These are phyloP conservation scores for Arothron firmamentum DNA, from an alignment of 2,113 vertebrate genomes.

Conservation along the genomic window DNA sequence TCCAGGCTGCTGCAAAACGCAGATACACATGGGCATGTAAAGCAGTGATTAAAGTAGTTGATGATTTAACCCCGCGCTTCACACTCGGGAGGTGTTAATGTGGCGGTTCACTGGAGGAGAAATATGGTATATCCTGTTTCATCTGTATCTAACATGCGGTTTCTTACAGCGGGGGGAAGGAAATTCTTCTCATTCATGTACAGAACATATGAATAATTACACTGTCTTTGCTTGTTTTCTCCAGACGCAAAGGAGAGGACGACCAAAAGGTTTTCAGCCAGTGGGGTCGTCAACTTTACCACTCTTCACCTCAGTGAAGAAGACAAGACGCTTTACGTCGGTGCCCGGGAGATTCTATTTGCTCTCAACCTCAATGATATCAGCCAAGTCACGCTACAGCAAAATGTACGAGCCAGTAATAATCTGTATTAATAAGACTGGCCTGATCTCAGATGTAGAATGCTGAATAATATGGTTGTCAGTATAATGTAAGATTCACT, in stretches of 20 bases:
- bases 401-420: slow-evolving; percentile 73
- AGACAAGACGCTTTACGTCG: slow-evolving; percentile 80
- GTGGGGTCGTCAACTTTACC: slow-evolving; percentile 80
- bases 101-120: slow-evolving; percentile 1
- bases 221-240: slow-evolving; percentile 8
- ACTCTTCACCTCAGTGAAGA: slow-evolving; percentile 84
- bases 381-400: slow-evolving; percentile 63
- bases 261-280: slow-evolving; percentile 73
- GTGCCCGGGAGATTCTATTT: slow-evolving; percentile 83
- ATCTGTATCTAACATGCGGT: slow-evolving; percentile 1
- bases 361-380: slow-evolving; percentile 80
- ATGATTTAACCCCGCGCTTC: slow-evolving; percentile 47
- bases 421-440: slow-evolving; percentile 26
- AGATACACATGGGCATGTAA: slow-evolving; percentile 38
- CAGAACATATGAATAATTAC: neutral
- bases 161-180: neutral
- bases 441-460: slow-evolving; percentile 18
- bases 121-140: neutral
- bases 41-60: slow-evolving; percentile 39
- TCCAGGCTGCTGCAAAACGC: slow-evolving; percentile 28
- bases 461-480: slow-evolving; percentile 13
- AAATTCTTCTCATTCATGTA: neutral
- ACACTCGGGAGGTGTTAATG: slow-evolving; percentile 21
- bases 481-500: slow-evolving; percentile 6
- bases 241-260: slow-evolving; percentile 77